Percentiles rank a stretch among this genome's conserved stretches.
Evolutionary conservation across 2,888 invertebrate genomes (phyloP).

Genomic region (Papilio protenor): DNA sequence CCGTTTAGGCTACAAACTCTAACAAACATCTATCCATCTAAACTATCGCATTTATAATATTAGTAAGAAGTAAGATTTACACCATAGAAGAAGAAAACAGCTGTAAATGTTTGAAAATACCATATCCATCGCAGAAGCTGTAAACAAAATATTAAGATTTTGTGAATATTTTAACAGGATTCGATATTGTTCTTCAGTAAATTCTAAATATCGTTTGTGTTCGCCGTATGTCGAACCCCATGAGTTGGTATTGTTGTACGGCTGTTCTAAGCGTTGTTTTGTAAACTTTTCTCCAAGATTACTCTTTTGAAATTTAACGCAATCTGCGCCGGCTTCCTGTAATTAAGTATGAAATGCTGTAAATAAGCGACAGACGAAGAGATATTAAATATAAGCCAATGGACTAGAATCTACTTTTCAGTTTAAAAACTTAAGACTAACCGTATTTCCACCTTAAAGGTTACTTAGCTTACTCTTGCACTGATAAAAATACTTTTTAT

Average conservation of each 20-base stretch:
- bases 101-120: conserved; percentile 61
- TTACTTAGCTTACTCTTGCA: no score
- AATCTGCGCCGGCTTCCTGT: conserved; percentile 89
- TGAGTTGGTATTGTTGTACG: conserved; percentile 87
- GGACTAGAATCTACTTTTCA: no score
- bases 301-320: conserved; percentile 94
- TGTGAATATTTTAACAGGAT: conserved; percentile 87
- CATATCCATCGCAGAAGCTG: conserved; percentile 93
- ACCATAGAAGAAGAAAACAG: neutral
- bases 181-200: conserved; percentile 86
- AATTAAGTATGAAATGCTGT: conserved; percentile 51
- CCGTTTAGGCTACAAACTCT: no score
- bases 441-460: no score
- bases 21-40: no score
- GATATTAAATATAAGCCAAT: no score
- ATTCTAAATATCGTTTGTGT: conserved; percentile 90
- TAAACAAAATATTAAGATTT: conserved; percentile 86
- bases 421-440: no score
- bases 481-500: no score
- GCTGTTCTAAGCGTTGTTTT: conserved; percentile 84
- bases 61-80: no score
- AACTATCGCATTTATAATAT: no score
- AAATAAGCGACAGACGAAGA: neutral
- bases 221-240: conserved; percentile 93
- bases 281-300: conserved; percentile 89